Evolutionary conservation across 2,888 invertebrate species (phyloP), one percentile per base, ranked within the genome.

Genomic region (Tinea semifulvella): DNA sequence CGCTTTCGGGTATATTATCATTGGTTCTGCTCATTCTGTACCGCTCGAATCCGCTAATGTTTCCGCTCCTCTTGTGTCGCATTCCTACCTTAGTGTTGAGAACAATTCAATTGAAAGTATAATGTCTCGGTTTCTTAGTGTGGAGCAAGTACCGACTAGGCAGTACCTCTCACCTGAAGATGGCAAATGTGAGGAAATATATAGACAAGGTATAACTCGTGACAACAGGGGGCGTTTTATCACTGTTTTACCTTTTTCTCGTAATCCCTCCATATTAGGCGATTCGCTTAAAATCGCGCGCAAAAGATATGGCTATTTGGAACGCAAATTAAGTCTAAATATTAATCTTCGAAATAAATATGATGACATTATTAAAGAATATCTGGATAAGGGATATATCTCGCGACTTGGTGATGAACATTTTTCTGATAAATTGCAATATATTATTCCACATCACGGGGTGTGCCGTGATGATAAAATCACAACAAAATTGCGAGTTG

Each of bases 191-290:
- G 50, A 50, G 11, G 27, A 3, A 28, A n/a, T 45, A 39, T 44
- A 46, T 45, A 18, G n/a, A 1, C 18, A 14, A 1, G 49, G 46
- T 27, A 50, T 47, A 22, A 19, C 20, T 5, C 48, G 50, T 28
- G 47, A 50, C 25, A 11, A n/a, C 13, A 46, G 26, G 42, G 48
- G 48, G 11, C 39, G 49, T 26, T 49, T 47, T 8, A 42, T 28
- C 3, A 47, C 48, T 14, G 43, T 42, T 2, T 31, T 52, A n/a
- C 50, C 49, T 1, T 50, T 52, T 35, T 26, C 36, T 8, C 39
- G 31, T 2, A 48, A 50, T 19, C 26, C 35, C 3, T 48, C 17
- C 16, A 25, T 28, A 1, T 28, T 50, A 4, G 51, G 50, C n/a
- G 46, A 50, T 35, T 50, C 50, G 5, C 31, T 20, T 10, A 40